Percentiles rank a stretch among this genome's conserved stretches.
phyloP scores from a whole-genome alignment of 1,140 invertebrate genomes.

The Conus betulinus region DNA sequence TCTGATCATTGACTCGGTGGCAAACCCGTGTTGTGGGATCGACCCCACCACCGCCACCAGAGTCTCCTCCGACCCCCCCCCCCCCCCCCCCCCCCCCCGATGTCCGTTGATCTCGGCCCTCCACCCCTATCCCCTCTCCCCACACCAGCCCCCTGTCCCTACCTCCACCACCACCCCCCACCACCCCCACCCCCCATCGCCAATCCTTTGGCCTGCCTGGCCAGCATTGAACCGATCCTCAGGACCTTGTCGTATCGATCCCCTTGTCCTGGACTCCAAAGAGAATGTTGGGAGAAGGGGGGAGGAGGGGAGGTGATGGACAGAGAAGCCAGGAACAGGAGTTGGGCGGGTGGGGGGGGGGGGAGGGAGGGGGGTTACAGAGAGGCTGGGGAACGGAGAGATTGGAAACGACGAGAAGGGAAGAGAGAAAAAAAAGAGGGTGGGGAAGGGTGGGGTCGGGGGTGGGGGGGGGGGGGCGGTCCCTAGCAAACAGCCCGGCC shows the following conservation, averaged over 20 bases:
- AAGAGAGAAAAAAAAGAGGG: not conserved
- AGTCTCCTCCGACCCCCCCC: too few species aligned
- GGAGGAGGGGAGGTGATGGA: not conserved
- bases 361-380: not conserved
- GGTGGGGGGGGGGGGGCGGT: not conserved
- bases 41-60: too few species aligned
- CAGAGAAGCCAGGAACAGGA: not conserved
- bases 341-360: not conserved
- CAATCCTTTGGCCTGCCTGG: not conserved
- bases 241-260: not conserved
- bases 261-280: not conserved
- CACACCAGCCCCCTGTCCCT: too few species aligned
- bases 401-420: not conserved
- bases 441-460: not conserved
- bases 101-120: too few species aligned
- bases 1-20: too few species aligned
- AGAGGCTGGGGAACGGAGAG: too few species aligned
- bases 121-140: too few species aligned
- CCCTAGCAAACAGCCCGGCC: slow-evolving; percentile 32
- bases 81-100: too few species aligned
- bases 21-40: too few species aligned
- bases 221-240: not conserved
- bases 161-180: too few species aligned
- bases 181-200: too few species aligned
- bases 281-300: not conserved